Conservation (phyloP, 2,797 vertebrate genomes). For the Rhabdomys pumilio region DNA sequence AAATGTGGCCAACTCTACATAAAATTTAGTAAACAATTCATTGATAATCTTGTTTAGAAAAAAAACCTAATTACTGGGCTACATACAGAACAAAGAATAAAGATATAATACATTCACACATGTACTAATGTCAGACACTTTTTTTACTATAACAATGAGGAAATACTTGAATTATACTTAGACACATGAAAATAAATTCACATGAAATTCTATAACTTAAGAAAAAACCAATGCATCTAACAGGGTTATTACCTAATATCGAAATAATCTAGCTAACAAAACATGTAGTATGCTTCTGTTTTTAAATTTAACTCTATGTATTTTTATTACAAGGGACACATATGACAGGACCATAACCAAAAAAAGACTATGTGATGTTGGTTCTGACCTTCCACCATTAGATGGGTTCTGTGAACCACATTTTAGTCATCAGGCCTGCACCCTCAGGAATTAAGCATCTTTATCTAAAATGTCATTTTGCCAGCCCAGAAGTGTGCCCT, state of each 20-base stretch:
- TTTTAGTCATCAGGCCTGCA: too few relatives aligned
- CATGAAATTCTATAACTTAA: neutral
- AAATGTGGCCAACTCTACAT: neutral
- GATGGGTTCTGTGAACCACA: neutral
- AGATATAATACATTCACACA: neutral
- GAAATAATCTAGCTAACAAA: neutral
- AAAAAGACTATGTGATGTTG: neutral
- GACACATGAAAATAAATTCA: neutral
- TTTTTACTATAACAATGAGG: neutral
- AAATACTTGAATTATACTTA: neutral
- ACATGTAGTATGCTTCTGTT: neutral
- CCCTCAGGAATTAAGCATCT: neutral
- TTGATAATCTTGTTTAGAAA: neutral
- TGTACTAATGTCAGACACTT: neutral
- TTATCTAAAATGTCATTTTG: neutral
- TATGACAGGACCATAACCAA: neutral
- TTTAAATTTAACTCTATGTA: neutral
- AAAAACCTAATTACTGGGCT: neutral
- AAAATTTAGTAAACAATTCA: slow-evolving; percentile 46
- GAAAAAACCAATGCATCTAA: neutral
- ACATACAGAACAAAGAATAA: neutral
- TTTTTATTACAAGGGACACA: neutral
- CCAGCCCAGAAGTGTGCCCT: too few relatives aligned
- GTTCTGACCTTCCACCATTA: neutral
- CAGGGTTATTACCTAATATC: neutral